Conservation (phyloP, 2,113 vertebrate species). For the Oryzias woworae region DNA sequence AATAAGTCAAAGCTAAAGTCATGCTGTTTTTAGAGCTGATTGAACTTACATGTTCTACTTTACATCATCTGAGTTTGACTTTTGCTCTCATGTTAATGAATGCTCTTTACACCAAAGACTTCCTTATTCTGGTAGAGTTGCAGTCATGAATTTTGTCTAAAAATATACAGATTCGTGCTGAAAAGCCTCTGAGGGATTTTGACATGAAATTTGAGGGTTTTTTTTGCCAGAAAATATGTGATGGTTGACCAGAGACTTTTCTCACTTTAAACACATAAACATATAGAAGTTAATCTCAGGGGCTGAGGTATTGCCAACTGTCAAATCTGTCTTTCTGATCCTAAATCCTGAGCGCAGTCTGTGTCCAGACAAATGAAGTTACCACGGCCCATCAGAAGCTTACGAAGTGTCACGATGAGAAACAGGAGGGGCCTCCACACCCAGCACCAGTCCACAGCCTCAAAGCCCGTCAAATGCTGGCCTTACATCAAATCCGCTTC, state of each 20-base stretch:
- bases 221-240: conserved; percentile 3
- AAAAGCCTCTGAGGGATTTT: not conserved
- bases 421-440: conserved; percentile 36
- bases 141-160: not conserved
- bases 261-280: conserved; percentile 4
- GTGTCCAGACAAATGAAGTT: conserved; percentile 29
- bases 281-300: not conserved
- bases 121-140: not conserved
- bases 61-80: not conserved
- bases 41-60: not conserved
- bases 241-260: conserved; percentile 7
- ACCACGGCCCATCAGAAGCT: conserved; percentile 35
- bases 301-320: conserved; percentile 3
- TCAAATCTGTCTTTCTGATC: not conserved
- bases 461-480: not conserved
- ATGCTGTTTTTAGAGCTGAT: not conserved
- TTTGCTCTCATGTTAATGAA: conserved; percentile 6
- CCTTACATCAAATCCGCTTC: conserved; percentile 12
- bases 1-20: no score
- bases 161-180: not conserved
- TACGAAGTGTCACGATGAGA: conserved; percentile 43
- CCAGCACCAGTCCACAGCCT: conserved; percentile 26
- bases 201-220: conserved; percentile 3
- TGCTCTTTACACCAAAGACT: conserved; percentile 1
- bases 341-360: conserved; percentile 17